Base-by-base conservation (phyloP, 2,113 vertebrate genomes). In the Sebastes fasciatus region DNA sequence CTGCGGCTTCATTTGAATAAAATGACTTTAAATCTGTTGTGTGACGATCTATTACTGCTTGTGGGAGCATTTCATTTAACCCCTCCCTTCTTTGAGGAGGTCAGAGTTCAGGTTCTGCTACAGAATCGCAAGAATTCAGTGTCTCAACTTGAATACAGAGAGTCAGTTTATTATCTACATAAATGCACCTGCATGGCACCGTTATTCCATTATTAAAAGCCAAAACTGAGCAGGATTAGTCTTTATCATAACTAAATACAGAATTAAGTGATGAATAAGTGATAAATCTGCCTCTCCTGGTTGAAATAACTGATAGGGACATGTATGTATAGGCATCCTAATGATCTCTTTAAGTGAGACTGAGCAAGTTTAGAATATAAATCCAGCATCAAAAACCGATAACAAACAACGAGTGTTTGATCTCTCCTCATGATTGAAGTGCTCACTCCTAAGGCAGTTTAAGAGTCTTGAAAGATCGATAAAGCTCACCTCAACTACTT, bases 401-500 rank as follows among this genome's bases (percentile, higher is more conserved):
- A 58, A 62, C 21, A 88, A 43, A 67, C 19, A 58, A 73, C 42
- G 13, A 42, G 4, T 4, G 62, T 79, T 76, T 89, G 57, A 88
- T 88, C 79, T 77, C 8, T 43, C 51, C 52, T 57, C 52, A 52
- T 51, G 67, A 61, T 42, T 76, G 51, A 68, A 80, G 52, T 60
- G 54, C 63, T 66, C 46, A 60, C 73, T 81, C 82, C 48, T 13
- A 58, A 78, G 16, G 26, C 14, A 43, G 8, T 81, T 43, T 60
- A 61, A 63, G 19, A 67, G 48, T 76, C 48, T 66, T 23, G n/a
- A 66, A 58, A 75, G 48, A 65, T 80, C 19, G 16, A 64, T 83
- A 80, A 68, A 69, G 43, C n/a, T 69, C 64, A 83, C 21, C 76
- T 85, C 51, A 54, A n/a, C 40, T n/a, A 40, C 68, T 80, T 82